These are phyloP conservation scores for Siniperca obscura DNA, from an alignment of 2,797 vertebrate species.

Conservation along the genomic window DNA sequence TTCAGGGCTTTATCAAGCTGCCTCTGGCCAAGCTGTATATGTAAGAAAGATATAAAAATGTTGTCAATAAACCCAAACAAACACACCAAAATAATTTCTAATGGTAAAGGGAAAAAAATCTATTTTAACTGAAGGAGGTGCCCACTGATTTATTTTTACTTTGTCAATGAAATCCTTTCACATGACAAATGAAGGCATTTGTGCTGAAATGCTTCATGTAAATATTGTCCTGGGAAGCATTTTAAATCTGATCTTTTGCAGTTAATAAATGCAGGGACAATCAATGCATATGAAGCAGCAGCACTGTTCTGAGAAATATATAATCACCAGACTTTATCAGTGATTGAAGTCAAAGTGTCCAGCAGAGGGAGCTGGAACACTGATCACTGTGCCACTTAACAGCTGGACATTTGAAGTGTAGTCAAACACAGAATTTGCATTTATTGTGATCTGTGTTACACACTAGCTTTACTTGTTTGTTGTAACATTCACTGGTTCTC, in stretches of 20 bases:
- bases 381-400: background rate
- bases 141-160: too few relatives aligned
- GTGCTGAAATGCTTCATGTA: background rate
- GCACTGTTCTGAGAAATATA: too few relatives aligned
- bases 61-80: too few relatives aligned
- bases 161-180: too few relatives aligned
- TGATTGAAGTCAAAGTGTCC: background rate
- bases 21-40: background rate
- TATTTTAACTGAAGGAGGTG: too few relatives aligned
- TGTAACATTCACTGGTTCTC: background rate
- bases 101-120: too few relatives aligned
- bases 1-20: too few relatives aligned
- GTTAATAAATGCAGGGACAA: background rate
- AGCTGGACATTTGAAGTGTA: background rate
- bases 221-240: background rate
- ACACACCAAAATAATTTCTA: too few relatives aligned
- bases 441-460: constrained; percentile 7
- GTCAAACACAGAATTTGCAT: constrained; percentile 14
- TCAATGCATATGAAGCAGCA: too few relatives aligned
- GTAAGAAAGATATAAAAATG: too few relatives aligned
- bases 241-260: background rate
- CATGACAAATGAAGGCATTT: background rate
- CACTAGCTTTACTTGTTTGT: background rate
- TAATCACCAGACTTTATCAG: background rate
- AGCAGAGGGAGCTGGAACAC: background rate